phyloP scores from a whole-genome alignment of 2,797 vertebrate genomes.

The Coranthus polyacanthus region DNA sequence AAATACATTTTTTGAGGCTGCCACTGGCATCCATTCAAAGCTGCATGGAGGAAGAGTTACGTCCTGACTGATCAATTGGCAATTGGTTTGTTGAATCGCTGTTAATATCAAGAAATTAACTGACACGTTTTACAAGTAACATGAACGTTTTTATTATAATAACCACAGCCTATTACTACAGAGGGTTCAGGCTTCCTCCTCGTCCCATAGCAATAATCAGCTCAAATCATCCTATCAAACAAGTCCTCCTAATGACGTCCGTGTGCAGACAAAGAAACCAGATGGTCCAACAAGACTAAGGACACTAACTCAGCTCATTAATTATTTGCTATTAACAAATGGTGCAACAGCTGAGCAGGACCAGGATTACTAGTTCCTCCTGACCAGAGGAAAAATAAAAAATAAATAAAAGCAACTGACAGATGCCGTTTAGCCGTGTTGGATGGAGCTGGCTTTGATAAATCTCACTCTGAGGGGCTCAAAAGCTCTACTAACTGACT shows the following conservation, averaged over 20 bases:
- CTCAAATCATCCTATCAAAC: too few relatives aligned
- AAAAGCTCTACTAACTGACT: constrained; percentile 49
- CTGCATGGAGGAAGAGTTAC: too few relatives aligned
- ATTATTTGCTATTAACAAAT: constrained; percentile 54
- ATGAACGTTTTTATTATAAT: too few relatives aligned
- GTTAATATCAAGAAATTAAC: too few relatives aligned
- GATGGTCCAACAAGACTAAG: constrained; percentile 29
- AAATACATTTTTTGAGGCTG: too few relatives aligned
- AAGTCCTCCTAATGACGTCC: constrained; percentile 2
- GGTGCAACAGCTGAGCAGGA: constrained; percentile 41
- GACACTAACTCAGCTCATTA: constrained; percentile 33
- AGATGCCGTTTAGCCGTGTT: constrained; percentile 26
- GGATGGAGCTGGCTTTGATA: constrained; percentile 17
- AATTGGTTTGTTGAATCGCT: too few relatives aligned
- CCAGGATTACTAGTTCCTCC: constrained; percentile 30
- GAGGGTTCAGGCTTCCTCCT: not conserved
- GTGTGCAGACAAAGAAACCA: constrained; percentile 23
- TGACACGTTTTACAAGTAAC: too few relatives aligned
- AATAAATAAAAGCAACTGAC: not conserved
- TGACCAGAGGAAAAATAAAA: not conserved
- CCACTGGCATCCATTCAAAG: too few relatives aligned
- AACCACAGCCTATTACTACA: not conserved
- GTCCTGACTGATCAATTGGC: too few relatives aligned
- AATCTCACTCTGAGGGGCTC: constrained; percentile 36
- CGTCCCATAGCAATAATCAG: too few relatives aligned